phyloP scores from a whole-genome alignment of 2,113 vertebrate genomes.

The Macquaria ambigua region DNA sequence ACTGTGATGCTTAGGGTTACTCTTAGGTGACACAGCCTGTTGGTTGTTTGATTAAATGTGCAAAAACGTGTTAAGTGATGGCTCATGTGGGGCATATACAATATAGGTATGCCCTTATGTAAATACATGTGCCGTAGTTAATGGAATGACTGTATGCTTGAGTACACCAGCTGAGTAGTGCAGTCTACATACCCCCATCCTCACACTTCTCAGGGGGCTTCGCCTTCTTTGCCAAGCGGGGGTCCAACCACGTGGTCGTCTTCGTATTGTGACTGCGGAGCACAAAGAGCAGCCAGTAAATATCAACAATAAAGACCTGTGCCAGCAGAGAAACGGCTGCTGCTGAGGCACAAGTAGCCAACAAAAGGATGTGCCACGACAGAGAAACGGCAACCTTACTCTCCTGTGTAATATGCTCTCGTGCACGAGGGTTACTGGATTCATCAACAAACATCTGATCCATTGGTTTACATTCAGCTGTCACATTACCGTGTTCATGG shows the following conservation, averaged over 20 bases:
- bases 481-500: conserved; percentile 44
- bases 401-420: conserved; percentile 10
- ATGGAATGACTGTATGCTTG: conserved; percentile 29
- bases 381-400: background rate
- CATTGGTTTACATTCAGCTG: conserved; percentile 44
- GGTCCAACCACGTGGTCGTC: conserved; percentile 98
- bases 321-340: conserved; percentile 14
- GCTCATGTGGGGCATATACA: conserved; percentile 10
- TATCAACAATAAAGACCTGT: conserved; percentile 16
- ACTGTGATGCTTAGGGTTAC: conserved; percentile 14
- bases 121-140: conserved; percentile 41
- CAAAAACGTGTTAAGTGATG: conserved; percentile 31
- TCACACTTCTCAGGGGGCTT: conserved; percentile 99
- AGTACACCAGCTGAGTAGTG: conserved; percentile 39
- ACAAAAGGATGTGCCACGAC: background rate
- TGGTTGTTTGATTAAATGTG: conserved; percentile 36
- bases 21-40: conserved; percentile 15
- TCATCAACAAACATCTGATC: conserved; percentile 41
- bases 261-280: conserved; percentile 95
- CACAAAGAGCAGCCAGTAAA: conserved; percentile 53
- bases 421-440: conserved; percentile 23
- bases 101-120: conserved; percentile 26
- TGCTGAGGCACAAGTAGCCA: conserved; percentile 13
- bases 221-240: conserved; percentile 96
- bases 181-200: conserved; percentile 90